Base-by-base conservation (phyloP, 2,888 invertebrate species). In the Heliconius ismenius region DNA sequence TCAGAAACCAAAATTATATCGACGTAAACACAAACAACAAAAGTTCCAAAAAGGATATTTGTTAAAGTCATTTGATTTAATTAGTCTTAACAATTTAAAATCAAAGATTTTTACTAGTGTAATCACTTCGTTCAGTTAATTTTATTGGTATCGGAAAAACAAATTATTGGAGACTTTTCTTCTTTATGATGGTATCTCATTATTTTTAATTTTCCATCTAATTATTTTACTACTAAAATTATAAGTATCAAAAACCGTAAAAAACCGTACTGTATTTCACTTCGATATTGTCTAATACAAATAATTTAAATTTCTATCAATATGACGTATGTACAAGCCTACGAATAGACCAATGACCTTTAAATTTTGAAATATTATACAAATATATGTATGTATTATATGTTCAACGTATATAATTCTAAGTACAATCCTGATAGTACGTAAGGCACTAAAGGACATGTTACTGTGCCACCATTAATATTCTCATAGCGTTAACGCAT, bases 381-480 rank as follows among this genome's bases (percentile, higher is more conserved):
- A 58, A 49, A 18, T n/a, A 54, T 83, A 83, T 80, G 80, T 80
- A 80, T 80, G 79, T 80, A 79, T 54, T 77, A 75, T 74, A 70
- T 77, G 78, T 82, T 78, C 79, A 75, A 79, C 70, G 75, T 54
- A 68, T 73, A 76, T 79, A 75, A 79, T 82, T 84, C 83, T 75
- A 73, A 75, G 81, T 82, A 83, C 70, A 77, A 73, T 80, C 81
- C 81, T 80, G 81, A 64, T 76, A 76, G 81, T 79, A 76, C 83
- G 81, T 49, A 81, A 80, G 79, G 76, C 79, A 79, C 79, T 82
- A 83, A 83, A 83, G 83, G 84, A 81, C 82, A 82, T 81, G 80
- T 83, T 83, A 84, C 83, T 90, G 79, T 90, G 90, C 87, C 91
- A 83, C 84, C 81, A 81, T 91, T 89, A 85, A 81, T 83, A 91